Evolutionary conservation across 1,140 invertebrate species (phyloP).

Genomic region (Dreissena rostriformis): DNA sequence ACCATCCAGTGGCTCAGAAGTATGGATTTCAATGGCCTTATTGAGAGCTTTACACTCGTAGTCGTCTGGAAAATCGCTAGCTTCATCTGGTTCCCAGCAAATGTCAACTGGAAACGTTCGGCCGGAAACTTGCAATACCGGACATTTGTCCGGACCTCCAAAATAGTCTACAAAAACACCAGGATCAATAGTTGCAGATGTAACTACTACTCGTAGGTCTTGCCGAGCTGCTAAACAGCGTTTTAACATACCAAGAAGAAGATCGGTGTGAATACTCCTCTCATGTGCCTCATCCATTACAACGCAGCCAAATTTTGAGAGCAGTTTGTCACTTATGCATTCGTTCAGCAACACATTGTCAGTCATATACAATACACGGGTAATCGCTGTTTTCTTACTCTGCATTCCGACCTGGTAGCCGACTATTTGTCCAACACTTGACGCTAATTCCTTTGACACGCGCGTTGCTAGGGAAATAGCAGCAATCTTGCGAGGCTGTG

Average conservation of each 20-base stretch:
- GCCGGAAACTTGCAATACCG: constrained; percentile 97
- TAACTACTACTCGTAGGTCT: constrained; percentile 76
- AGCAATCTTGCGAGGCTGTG: constrained; percentile 80
- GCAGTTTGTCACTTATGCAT: constrained; percentile 87
- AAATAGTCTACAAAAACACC: constrained; percentile 86
- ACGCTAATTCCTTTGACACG: constrained; percentile 74
- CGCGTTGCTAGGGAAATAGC: constrained; percentile 74
- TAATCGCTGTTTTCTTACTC: constrained; percentile 85
- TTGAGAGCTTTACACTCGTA: constrained; percentile 97
- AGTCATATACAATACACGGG: constrained; percentile 97
- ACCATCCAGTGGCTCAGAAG: constrained; percentile 93
- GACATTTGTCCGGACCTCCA: constrained; percentile 93
- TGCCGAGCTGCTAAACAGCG: constrained; percentile 70
- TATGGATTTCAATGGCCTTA: constrained; percentile 97
- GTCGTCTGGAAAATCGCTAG: constrained; percentile 85
- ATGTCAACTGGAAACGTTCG: constrained; percentile 93
- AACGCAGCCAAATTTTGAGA: constrained; percentile 88
- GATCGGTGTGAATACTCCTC: constrained; percentile 96
- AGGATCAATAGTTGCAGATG: constrained; percentile 80
- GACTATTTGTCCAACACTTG: constrained; percentile 70
- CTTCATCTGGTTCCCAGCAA: constrained; percentile 91
- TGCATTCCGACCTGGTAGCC: constrained; percentile 86
- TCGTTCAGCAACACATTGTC: constrained; percentile 98
- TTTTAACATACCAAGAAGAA: constrained; percentile 92
- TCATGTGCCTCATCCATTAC: constrained; percentile 99